Conservation (phyloP, 2,888 invertebrate species). For the Chelonus formosanus region DNA sequence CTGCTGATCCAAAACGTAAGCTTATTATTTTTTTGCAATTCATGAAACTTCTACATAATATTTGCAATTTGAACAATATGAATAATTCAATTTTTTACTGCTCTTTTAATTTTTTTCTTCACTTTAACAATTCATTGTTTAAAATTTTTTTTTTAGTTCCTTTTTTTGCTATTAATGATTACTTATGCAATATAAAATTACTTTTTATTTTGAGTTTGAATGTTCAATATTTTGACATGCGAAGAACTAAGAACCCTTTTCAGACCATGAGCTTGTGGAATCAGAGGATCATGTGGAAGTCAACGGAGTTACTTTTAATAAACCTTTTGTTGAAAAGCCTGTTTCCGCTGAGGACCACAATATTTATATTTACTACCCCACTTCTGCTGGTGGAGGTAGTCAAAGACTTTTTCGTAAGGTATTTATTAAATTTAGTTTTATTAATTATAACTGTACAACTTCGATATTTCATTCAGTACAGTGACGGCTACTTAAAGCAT, state of each 20-base stretch:
- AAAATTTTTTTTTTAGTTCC: not conserved
- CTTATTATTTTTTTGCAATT: constrained; percentile 40
- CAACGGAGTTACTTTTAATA: constrained; percentile 93
- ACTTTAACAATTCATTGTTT: not conserved
- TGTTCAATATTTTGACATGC: constrained; percentile 51
- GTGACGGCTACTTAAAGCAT: too few relatives aligned
- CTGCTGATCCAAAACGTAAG: constrained; percentile 88
- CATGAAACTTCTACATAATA: too few relatives aligned
- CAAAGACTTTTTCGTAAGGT: constrained; percentile 98
- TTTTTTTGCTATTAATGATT: not conserved
- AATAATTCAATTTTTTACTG: too few relatives aligned
- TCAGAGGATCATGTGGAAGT: constrained; percentile 98
- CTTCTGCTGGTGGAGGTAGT: constrained; percentile 97
- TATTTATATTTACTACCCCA: constrained; percentile 99
- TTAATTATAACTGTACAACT: too few relatives aligned
- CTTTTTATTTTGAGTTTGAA: constrained; percentile 44
- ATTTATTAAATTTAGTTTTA: constrained; percentile 38
- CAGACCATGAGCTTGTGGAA: constrained; percentile 91
- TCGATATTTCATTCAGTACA: too few relatives aligned
- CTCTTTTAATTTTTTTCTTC: not conserved
- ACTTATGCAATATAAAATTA: not conserved
- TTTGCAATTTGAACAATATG: too few relatives aligned
- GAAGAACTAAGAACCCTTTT: constrained; percentile 53
- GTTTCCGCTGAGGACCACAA: constrained; percentile 99
- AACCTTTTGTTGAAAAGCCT: constrained; percentile 99